phyloP scores from a whole-genome alignment of 2,797 vertebrate genomes.

The Sciurus carolinensis region DNA sequence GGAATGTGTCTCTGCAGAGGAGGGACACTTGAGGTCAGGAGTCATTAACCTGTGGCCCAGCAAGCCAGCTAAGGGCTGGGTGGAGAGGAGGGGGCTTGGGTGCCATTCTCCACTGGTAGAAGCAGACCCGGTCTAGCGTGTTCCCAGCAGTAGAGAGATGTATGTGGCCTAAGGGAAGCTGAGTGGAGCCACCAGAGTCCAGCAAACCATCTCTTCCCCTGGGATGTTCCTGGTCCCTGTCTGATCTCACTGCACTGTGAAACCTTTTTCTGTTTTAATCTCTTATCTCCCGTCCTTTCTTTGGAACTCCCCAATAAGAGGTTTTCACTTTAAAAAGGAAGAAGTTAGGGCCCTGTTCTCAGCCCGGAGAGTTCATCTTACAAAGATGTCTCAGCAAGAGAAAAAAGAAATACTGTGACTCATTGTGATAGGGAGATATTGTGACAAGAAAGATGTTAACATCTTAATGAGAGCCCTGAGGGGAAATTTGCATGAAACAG shows the following conservation, averaged over 20 bases:
- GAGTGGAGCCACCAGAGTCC: background rate
- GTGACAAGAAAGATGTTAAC: constrained; percentile 82
- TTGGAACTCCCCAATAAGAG: background rate
- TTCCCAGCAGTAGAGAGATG: background rate
- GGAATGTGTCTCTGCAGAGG: background rate
- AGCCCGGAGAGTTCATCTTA: constrained; percentile 63
- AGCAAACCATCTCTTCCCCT: background rate
- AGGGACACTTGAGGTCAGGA: background rate
- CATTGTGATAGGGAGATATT: constrained; percentile 79
- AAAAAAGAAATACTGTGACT: constrained; percentile 64
- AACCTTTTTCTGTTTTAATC: background rate
- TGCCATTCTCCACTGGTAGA: background rate
- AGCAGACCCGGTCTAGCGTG: background rate
- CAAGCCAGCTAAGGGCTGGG: background rate
- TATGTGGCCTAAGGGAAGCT: background rate
- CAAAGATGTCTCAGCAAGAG: constrained; percentile 70
- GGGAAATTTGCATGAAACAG: constrained; percentile 80
- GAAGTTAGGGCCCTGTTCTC: background rate
- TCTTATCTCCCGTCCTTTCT: background rate
- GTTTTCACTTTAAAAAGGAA: background rate
- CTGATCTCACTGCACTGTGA: background rate
- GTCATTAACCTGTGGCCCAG: background rate
- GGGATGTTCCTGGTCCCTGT: background rate
- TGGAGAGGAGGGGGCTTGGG: background rate
- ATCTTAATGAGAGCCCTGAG: constrained; percentile 78